These are phyloP conservation scores for Drosophila neocordata DNA, from an alignment of 1,140 invertebrate genomes.

Conservation along the genomic window DNA sequence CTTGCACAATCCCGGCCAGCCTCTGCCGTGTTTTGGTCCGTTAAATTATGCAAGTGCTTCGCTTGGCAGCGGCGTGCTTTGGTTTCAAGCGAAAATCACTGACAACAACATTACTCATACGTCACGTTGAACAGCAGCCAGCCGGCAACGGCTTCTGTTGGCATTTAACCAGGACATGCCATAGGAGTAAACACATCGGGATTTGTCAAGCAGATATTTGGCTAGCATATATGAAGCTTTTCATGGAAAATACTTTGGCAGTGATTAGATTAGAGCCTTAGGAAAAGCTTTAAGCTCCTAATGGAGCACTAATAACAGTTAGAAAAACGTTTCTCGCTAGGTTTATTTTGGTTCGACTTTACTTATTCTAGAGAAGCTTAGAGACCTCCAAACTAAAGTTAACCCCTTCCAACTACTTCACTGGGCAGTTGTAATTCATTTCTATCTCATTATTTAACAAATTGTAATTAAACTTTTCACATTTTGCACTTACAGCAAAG, in stretches of 20 bases:
- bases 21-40: slow-evolving; percentile 45
- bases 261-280: slow-evolving; percentile 45
- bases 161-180: slow-evolving; percentile 39
- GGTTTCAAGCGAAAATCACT: slow-evolving; percentile 72
- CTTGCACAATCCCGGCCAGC: slow-evolving; percentile 41
- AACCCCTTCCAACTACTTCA: background rate
- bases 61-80: slow-evolving; percentile 48
- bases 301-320: background rate
- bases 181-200: slow-evolving; percentile 14
- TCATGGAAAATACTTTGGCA: slow-evolving; percentile 23
- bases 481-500: slow-evolving; percentile 59
- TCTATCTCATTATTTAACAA: slow-evolving; percentile 54
- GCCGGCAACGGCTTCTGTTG: slow-evolving; percentile 15
- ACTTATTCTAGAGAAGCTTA: no score
- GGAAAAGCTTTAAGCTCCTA: slow-evolving; percentile 15
- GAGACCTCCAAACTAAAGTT: no score
- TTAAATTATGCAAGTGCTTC: slow-evolving; percentile 69
- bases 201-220: slow-evolving; percentile 28
- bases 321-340: no score
- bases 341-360: no score
- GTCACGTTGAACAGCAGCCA: slow-evolving; percentile 56
- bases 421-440: slow-evolving; percentile 17
- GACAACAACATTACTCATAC: slow-evolving; percentile 79
- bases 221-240: background rate
- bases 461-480: slow-evolving; percentile 63